Percentiles rank a stretch among this genome's conserved stretches.
phyloP scores from a whole-genome alignment of 1,140 invertebrate species.

The Harpegnathos saltator region DNA sequence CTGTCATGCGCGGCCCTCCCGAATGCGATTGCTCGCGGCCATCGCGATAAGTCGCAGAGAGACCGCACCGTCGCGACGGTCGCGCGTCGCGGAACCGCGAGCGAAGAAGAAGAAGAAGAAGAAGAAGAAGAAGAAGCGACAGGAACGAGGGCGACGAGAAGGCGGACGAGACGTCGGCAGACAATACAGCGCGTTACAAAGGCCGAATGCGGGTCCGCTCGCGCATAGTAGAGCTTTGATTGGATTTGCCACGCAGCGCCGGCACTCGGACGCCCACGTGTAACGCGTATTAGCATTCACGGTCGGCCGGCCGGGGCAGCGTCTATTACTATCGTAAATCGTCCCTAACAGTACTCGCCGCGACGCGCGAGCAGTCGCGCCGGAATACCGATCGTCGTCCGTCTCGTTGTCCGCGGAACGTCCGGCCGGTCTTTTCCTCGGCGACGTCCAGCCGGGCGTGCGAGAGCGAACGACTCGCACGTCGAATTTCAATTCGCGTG shows the following conservation, averaged over 20 bases:
- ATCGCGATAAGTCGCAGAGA: too few relatives aligned
- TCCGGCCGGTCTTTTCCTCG: slow-evolving; percentile 10
- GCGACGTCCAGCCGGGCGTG: neutral
- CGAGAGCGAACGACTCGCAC: slow-evolving; percentile 48
- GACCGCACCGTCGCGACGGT: too few relatives aligned
- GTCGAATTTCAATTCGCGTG: slow-evolving; percentile 71
- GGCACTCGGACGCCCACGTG: slow-evolving; percentile 78
- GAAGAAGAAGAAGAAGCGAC: neutral
- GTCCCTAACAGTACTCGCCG: slow-evolving; percentile 64
- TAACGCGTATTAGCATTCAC: slow-evolving; percentile 77
- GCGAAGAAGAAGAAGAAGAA: neutral
- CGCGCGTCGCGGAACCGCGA: neutral
- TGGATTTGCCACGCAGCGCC: slow-evolving; percentile 80
- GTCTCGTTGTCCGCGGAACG: slow-evolving; percentile 30
- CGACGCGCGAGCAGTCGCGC: slow-evolving; percentile 6
- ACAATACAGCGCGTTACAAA: slow-evolving; percentile 56
- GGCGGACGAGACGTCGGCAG: slow-evolving; percentile 35
- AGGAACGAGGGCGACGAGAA: slow-evolving; percentile 3
- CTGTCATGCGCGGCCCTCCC: too few relatives aligned
- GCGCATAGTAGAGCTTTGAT: slow-evolving; percentile 78
- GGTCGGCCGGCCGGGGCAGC: slow-evolving; percentile 47
- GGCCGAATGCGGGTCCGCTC: slow-evolving; percentile 55
- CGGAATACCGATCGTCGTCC: slow-evolving; percentile 65
- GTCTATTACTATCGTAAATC: slow-evolving; percentile 77
- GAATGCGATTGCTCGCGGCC: too few relatives aligned